These are phyloP conservation scores for Atrina japonica DNA, from an alignment of 2,888 invertebrate species.

Conservation along the genomic window DNA sequence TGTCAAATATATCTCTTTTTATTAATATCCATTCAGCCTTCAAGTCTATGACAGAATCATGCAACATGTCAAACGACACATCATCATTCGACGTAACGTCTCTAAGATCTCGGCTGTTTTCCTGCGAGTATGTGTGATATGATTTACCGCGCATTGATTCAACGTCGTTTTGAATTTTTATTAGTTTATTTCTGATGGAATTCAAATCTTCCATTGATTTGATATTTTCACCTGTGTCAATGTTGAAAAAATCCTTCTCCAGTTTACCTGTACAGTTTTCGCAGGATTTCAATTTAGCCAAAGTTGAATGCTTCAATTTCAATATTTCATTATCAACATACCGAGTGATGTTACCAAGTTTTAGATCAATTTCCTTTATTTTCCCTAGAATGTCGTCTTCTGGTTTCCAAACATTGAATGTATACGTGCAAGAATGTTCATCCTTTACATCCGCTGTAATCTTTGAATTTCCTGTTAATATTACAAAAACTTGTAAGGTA, in stretches of 20 bases:
- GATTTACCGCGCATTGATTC: not conserved
- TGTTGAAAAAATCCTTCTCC: constrained; percentile 52
- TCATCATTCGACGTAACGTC: not conserved
- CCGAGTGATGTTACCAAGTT: constrained; percentile 61
- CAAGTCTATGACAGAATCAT: constrained; percentile 73
- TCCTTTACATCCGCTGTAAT: not conserved
- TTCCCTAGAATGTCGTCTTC: constrained; percentile 67
- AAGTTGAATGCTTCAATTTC: constrained; percentile 47
- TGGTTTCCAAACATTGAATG: constrained; percentile 77
- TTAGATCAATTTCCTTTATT: constrained; percentile 63
- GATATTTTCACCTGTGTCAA: constrained; percentile 50
- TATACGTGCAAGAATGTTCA: constrained; percentile 54
- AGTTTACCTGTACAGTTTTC: constrained; percentile 59
- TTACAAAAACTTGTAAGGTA: no score
- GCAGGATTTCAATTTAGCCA: constrained; percentile 49
- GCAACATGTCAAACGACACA: constrained; percentile 50
- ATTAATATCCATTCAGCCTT: constrained; percentile 79
- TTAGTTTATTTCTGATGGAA: constrained; percentile 27
- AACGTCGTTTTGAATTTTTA: constrained; percentile 6
- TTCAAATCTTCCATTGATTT: constrained; percentile 37
- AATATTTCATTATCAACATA: constrained; percentile 59
- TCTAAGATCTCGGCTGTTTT: constrained; percentile 1
- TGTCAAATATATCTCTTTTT: constrained; percentile 73
- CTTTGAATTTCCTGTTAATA: no score
- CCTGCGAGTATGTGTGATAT: not conserved